phyloP scores from a whole-genome alignment of 2,888 invertebrate species.

The Lacanobia oleracea region DNA sequence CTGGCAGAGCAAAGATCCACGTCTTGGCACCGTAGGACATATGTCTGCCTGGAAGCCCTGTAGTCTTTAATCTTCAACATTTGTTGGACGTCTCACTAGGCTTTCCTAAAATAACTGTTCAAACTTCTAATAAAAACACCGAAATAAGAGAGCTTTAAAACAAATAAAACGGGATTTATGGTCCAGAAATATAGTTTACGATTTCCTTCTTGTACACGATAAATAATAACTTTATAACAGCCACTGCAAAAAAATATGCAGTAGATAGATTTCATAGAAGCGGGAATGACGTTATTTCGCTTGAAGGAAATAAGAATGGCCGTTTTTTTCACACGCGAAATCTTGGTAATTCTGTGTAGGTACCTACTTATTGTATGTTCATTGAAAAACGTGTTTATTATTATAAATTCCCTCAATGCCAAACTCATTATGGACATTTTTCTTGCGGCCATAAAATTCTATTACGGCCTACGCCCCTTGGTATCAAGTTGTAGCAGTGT shows the following conservation, averaged over 20 bases:
- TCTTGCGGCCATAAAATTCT: too few species aligned
- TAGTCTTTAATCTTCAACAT: conserved; percentile 5
- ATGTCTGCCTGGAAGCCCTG: background rate
- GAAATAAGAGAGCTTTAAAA: conserved; percentile 49
- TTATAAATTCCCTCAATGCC: background rate
- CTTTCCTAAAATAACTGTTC: conserved; percentile 32
- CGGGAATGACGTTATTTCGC: conserved; percentile 11
- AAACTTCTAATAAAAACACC: conserved; percentile 17
- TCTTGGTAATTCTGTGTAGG: too few species aligned
- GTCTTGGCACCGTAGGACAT: background rate
- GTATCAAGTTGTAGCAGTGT: too few species aligned
- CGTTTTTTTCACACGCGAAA: too few species aligned
- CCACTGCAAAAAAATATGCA: conserved; percentile 16
- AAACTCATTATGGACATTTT: background rate
- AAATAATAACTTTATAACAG: conserved; percentile 43
- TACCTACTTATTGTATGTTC: background rate
- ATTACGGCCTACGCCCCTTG: too few species aligned
- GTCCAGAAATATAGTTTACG: conserved; percentile 41
- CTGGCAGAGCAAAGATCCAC: background rate
- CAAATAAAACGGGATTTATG: conserved; percentile 46
- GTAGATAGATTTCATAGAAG: conserved; percentile 20
- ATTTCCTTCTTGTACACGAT: conserved; percentile 52
- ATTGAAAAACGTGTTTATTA: too few species aligned
- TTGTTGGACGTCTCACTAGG: background rate
- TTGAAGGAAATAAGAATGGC: conserved; percentile 8